These are phyloP conservation scores for Oreochromis grahami DNA, from an alignment of 2,797 vertebrate species.

Conservation along the genomic window DNA sequence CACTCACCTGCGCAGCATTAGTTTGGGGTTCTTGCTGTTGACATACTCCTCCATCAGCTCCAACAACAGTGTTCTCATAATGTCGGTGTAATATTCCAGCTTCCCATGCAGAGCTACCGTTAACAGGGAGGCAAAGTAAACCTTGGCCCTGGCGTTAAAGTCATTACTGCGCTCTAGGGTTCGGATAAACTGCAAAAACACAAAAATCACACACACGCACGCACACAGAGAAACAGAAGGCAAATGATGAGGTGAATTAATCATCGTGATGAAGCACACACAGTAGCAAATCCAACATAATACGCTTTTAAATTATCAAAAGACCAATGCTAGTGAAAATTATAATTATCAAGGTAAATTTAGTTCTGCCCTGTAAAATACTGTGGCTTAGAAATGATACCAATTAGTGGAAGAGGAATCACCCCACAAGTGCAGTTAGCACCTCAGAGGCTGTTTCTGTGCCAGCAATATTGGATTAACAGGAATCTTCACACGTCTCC, in stretches of 20 bases:
- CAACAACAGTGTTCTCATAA: conserved; percentile 93
- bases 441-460: conserved; percentile 41
- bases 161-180: conserved; percentile 92
- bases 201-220: not conserved
- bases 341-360: conserved; percentile 55
- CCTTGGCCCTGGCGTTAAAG: conserved; percentile 93
- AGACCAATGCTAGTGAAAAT: conserved; percentile 22
- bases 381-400: conserved; percentile 24
- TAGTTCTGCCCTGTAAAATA: conserved; percentile 29
- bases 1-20: conserved; percentile 93
- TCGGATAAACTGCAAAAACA: conserved; percentile 85
- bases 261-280: not conserved
- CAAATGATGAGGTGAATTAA: conserved; percentile 14
- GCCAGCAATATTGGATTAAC: conserved; percentile 47
- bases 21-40: conserved; percentile 94
- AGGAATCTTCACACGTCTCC: conserved; percentile 48
- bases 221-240: not conserved
- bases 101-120: conserved; percentile 96
- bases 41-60: conserved; percentile 96
- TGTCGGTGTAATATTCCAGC: conserved; percentile 97
- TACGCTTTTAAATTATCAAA: conserved; percentile 30
- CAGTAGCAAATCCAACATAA: conserved; percentile 11
- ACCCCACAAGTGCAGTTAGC: conserved; percentile 43
- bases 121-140: conserved; percentile 93
- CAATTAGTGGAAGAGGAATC: conserved; percentile 47